Base-by-base conservation (phyloP, 1,140 invertebrate genomes). In the Drosophila athabasca region DNA sequence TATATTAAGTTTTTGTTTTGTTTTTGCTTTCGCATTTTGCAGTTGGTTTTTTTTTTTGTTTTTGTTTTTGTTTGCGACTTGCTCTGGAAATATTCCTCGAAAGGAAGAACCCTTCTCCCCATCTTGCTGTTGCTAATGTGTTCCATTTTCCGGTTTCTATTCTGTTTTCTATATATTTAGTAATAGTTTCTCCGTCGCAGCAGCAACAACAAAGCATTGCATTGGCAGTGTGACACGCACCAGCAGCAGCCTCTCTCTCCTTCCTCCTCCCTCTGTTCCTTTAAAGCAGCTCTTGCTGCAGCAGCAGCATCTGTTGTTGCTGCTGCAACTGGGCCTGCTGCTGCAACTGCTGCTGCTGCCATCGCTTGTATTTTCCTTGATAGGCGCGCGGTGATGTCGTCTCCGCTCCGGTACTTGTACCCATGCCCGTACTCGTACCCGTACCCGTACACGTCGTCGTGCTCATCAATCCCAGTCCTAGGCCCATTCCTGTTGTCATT, bases 281-380 rank as follows among this genome's bases (percentile, higher is more conserved):
- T 50, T 85, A 87, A 26, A 87, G 75, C 83, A 87, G 58, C 50
- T 87, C 82, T 71, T 89, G 85, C 45, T 89, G 81, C 78, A 90
- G 35, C 57, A 85, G 66, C 74, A 90, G 58, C 52, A 79, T 65
- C 35, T 90, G 81, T 35, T 89, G 84, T 52, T 89, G 84, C 67
- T 78, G 79, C 17, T 89, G 73, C 73, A 88, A 52, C 45, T 88
- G 79, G 6, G 75, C 79, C 46, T 87, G 82, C 53, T 87, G 78
- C 44, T 87, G 83, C 76, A 88, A 45, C 60, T 83, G 81, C 46
- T 89, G 84, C 58, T 88, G 83, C 60, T 88, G 83, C 84, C 82
- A 85, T 49, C 82, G 82, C 70, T 85, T 85, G 51, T 85, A 85
- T 75, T 87, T 85, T 43, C 81, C 81, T 61, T 87, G 73, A 62